Evolutionary conservation across 2,797 vertebrate species (phyloP).

Genomic region (Chromis chromis): DNA sequence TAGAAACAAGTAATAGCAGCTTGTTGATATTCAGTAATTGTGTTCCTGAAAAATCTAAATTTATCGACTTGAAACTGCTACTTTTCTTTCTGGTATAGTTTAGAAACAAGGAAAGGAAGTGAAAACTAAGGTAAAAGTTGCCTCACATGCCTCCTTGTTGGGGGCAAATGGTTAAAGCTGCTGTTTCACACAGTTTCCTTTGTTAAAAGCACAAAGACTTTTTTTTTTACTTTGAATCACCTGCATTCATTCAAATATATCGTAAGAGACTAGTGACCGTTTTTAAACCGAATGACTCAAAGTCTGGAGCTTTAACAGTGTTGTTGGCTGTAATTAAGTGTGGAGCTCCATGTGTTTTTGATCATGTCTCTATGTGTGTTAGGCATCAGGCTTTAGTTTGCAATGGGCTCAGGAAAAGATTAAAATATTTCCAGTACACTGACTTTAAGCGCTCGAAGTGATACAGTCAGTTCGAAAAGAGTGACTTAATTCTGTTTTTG

Average conservation of each 20-base stretch:
- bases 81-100: neutral
- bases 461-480: neutral
- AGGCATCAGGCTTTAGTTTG: conserved; percentile 48
- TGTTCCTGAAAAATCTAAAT: neutral
- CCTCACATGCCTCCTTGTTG: conserved; percentile 10
- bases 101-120: conserved; percentile 28
- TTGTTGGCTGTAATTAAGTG: conserved; percentile 39
- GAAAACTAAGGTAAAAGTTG: conserved; percentile 24
- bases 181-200: conserved; percentile 43
- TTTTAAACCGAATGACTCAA: conserved; percentile 1
- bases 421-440: conserved; percentile 6
- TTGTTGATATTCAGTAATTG: neutral
- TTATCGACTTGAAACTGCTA: neutral
- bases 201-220: conserved; percentile 33
- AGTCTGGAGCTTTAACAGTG: conserved; percentile 27
- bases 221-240: conserved; percentile 5
- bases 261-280: conserved; percentile 1
- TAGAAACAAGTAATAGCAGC: neutral
- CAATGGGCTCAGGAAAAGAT: conserved; percentile 18
- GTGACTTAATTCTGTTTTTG: neutral
- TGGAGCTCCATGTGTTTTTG: conserved; percentile 62
- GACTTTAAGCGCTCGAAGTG: neutral
- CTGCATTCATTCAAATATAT: conserved; percentile 6
- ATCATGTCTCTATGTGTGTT: conserved; percentile 41
- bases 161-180: conserved; percentile 40